Evolutionary conservation across 2,797 vertebrate species (phyloP).

Genomic region (Merluccius polli): DNA sequence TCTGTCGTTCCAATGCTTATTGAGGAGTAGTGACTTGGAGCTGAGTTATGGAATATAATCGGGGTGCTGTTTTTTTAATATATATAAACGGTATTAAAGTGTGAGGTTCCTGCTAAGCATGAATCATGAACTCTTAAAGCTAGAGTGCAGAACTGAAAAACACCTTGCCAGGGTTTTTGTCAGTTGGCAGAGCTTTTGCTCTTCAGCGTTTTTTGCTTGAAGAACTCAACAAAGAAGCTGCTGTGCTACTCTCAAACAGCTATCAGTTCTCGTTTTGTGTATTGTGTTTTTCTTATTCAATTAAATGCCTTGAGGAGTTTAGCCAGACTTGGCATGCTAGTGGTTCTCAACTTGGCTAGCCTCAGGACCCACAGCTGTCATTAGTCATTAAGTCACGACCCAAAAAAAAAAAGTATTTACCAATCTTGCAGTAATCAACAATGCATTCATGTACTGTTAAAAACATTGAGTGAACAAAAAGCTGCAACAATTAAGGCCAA

Average conservation of each 20-base stretch:
- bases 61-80: constrained; percentile 11
- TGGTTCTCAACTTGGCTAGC: too few species aligned
- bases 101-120: neutral
- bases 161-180: neutral
- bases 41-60: constrained; percentile 18
- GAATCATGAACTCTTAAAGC: neutral
- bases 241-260: neutral
- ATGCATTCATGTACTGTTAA: too few species aligned
- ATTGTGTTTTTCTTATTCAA: constrained; percentile 25
- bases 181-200: neutral
- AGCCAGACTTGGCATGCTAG: constrained; percentile 19
- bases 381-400: too few species aligned
- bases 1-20: constrained; percentile 24
- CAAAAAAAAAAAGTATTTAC: too few species aligned
- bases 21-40: constrained; percentile 21
- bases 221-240: neutral
- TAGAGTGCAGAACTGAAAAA: neutral
- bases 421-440: too few species aligned
- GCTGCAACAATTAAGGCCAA: too few species aligned
- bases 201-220: constrained; percentile 14
- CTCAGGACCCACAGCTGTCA: too few species aligned
- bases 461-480: too few species aligned
- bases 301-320: constrained; percentile 22
- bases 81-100: constrained; percentile 1
- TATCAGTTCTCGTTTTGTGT: constrained; percentile 12